Base-by-base conservation (phyloP, 2,888 invertebrate species). In the Monochamus alternatus region DNA sequence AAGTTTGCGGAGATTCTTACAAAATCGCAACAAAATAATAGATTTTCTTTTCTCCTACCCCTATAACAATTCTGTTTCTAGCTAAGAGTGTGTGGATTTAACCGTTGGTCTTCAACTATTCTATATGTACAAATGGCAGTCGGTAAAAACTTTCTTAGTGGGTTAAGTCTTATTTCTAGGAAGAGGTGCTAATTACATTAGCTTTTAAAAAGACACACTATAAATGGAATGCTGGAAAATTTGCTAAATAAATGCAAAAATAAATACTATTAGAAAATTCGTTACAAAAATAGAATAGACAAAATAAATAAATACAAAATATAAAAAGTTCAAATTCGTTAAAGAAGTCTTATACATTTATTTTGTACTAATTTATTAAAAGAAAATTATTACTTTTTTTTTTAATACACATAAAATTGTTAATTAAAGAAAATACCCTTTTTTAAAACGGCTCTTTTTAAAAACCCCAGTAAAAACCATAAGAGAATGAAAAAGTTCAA, bases 111-210 rank as follows among this genome's bases (percentile, higher is more conserved):
- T 78, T 55, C 74, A 76, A 75, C 78, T 79, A 79, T 72, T 75
- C 83, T 85, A 84, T 86, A 86, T 86, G 74, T 86, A 86, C 86
- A 86, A 84, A 85, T 86, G 86, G 86, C 86, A 86, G 86, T 86
- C 83, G 77, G 76, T 78, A 78, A 80, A 76, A 76, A 77, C 72
- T 75, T 77, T 74, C 32, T 67, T 73, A 74, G 72, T 52, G 44
- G 60, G 68, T 67, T 68, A 73, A 83, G 81, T 81, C 83, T 83
- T 80, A 79, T 75, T 30, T 70, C 76, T 73, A 83, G 83, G 83
- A 83, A 84, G 83, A 80, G 72, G 78, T 80, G 74, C 74, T 79
- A 78, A 80, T 75, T 60, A 14, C 1, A 58, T 72, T 78, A 78
- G 74, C 69, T 69, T 38, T 69, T 44, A 69, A 60, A 60, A 69